phyloP scores from a whole-genome alignment of 2,797 vertebrate species.

The Urocyon cinereoargenteus region DNA sequence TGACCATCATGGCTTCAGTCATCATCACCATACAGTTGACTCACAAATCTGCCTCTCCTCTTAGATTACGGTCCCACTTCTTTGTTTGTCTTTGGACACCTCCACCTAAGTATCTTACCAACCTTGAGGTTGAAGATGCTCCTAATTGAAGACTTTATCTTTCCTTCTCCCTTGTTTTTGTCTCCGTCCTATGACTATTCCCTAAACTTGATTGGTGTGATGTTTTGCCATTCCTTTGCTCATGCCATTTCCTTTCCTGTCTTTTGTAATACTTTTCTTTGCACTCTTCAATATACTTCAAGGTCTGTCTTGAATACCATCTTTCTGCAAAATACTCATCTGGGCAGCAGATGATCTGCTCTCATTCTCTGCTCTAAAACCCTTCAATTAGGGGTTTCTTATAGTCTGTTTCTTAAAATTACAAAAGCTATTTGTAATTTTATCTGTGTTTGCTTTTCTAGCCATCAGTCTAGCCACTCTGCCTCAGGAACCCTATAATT shows the following conservation, averaged over 20 bases:
- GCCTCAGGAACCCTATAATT: not conserved
- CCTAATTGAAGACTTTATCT: not conserved
- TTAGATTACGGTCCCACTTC: not conserved
- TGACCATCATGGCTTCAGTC: not conserved
- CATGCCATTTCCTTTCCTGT: not conserved
- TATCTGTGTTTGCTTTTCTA: conserved; percentile 51
- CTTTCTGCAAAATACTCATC: not conserved
- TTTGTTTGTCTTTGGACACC: not conserved
- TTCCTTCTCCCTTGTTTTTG: not conserved
- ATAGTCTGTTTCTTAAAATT: not conserved
- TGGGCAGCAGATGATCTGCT: not conserved
- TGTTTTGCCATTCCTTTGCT: not conserved
- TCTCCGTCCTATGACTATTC: not conserved
- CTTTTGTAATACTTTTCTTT: not conserved
- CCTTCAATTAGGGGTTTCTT: not conserved
- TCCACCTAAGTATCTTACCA: not conserved
- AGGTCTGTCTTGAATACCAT: not conserved
- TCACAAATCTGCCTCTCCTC: not conserved
- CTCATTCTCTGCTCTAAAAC: conserved; percentile 10
- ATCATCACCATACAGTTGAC: not conserved
- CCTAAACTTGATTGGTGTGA: not conserved
- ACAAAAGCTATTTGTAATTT: conserved; percentile 40
- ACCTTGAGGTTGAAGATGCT: not conserved
- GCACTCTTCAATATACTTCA: not conserved
- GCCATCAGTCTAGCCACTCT: not conserved